A percentile compares a stretch with the other conserved stretches of the same genome.
These are phyloP conservation scores for Arremon aurantiirostris DNA, from an alignment of 2,797 vertebrate genomes.

Conservation along the genomic window DNA sequence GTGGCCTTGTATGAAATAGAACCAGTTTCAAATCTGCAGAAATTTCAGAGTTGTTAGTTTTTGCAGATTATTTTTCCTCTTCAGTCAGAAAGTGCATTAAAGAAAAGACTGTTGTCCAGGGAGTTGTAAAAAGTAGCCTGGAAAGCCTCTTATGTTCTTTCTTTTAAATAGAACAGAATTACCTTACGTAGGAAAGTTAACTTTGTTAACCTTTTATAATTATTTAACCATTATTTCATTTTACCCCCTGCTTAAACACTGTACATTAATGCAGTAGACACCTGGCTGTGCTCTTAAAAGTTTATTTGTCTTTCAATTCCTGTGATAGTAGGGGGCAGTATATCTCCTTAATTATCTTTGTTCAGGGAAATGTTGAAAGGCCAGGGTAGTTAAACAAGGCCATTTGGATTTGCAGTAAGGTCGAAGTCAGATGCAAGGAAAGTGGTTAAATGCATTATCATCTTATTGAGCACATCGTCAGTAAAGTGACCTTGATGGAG, in stretches of 20 bases:
- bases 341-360: constrained; percentile 80
- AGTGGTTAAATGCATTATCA: constrained; percentile 75
- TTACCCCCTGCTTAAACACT: constrained; percentile 66
- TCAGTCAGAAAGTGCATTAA: constrained; percentile 8
- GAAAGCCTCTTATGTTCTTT: constrained; percentile 58
- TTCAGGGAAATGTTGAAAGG: constrained; percentile 75
- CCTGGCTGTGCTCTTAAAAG: constrained; percentile 76
- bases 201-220: constrained; percentile 74
- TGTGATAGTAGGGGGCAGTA: constrained; percentile 73
- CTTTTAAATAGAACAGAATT: constrained; percentile 69
- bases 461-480: constrained; percentile 75
- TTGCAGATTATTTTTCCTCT: neutral
- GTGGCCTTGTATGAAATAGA: neutral
- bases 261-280: constrained; percentile 59
- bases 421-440: constrained; percentile 72
- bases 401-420: constrained; percentile 76
- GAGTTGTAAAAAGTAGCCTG: constrained; percentile 59
- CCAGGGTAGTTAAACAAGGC: constrained; percentile 75
- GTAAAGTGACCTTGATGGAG: constrained; percentile 82
- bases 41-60: constrained; percentile 35
- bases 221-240: constrained; percentile 77
- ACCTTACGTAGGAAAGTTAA: constrained; percentile 62
- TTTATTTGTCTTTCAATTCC: constrained; percentile 78
- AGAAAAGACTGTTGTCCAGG: constrained; percentile 16
- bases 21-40: neutral